phyloP scores from a whole-genome alignment of 1,140 invertebrate species.

The honey bee (Apis mellifera) region DNA sequence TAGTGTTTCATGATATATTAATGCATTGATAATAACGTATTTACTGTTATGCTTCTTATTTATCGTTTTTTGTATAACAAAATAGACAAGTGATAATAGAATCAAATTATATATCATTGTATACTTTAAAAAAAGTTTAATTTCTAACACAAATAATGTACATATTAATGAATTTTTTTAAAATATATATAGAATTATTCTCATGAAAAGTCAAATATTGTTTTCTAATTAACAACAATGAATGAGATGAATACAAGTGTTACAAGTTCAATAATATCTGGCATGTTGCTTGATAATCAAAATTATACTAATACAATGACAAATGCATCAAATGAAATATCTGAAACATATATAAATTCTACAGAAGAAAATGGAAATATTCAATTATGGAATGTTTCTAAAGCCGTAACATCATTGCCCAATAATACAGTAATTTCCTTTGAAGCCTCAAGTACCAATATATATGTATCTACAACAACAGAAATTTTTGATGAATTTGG shows the following conservation, averaged over 20 bases:
- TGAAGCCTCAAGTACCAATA: slow-evolving; percentile 55
- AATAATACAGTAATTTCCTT: slow-evolving; percentile 40
- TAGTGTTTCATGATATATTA: slow-evolving; percentile 6
- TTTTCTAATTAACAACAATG: slow-evolving; percentile 11
- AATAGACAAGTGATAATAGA: neutral
- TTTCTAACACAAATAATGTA: slow-evolving; percentile 12
- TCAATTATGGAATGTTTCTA: slow-evolving; percentile 59
- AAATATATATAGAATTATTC: neutral
- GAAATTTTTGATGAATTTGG: slow-evolving; percentile 78
- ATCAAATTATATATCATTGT: neutral
- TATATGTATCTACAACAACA: slow-evolving; percentile 64
- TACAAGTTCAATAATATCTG: neutral
- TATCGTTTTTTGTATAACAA: neutral
- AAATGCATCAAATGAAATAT: slow-evolving; percentile 18
- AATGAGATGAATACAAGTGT: slow-evolving; percentile 27
- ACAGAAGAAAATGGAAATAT: slow-evolving; percentile 43
- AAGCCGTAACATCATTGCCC: slow-evolving; percentile 46
- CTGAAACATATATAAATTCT: slow-evolving; percentile 32
- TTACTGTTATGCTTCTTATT: slow-evolving; percentile 2
- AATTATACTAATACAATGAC: slow-evolving; percentile 10
- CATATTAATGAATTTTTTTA: neutral
- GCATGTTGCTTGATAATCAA: slow-evolving; percentile 4
- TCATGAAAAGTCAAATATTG: neutral
- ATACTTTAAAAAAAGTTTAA: neutral
- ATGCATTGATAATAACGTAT: neutral